A percentile compares a stretch with the other conserved stretches of the same genome.
These are phyloP conservation scores for Nezara viridula DNA, from an alignment of 2,888 invertebrate genomes.

Conservation along the genomic window DNA sequence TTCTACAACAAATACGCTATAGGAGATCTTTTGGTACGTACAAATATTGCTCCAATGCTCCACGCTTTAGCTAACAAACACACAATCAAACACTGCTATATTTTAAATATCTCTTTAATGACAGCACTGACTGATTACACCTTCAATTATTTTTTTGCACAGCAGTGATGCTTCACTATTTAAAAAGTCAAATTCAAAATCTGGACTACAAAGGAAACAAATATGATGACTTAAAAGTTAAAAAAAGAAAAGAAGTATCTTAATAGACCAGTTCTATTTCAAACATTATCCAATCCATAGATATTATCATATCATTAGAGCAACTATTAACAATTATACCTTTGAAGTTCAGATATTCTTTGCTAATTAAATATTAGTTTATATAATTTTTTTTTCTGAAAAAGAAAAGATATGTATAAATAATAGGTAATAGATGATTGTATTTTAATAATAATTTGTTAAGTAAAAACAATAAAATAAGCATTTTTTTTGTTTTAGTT, in stretches of 20 bases:
- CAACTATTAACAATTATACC: not conserved
- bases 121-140: not conserved
- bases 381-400: not conserved
- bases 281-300: not conserved
- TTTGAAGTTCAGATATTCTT: not conserved
- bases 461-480: not conserved
- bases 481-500: too few relatives aligned
- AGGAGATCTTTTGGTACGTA: conserved; percentile 23
- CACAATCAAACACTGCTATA: not conserved
- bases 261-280: not conserved
- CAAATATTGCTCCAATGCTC: not conserved
- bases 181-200: not conserved
- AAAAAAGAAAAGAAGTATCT: not conserved
- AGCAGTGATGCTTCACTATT: not conserved
- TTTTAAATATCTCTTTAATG: not conserved
- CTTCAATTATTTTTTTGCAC: not conserved
- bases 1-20: not conserved
- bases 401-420: not conserved
- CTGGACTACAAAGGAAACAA: not conserved
- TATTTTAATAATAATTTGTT: not conserved
- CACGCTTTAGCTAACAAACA: not conserved
- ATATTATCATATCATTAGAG: too few relatives aligned
- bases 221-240: not conserved
- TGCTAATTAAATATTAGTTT: not conserved
- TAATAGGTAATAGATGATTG: not conserved